Evolutionary conservation across 2,113 vertebrate species (phyloP), one percentile per base, ranked within the genome.

Genomic region (Suncus etruscus): DNA sequence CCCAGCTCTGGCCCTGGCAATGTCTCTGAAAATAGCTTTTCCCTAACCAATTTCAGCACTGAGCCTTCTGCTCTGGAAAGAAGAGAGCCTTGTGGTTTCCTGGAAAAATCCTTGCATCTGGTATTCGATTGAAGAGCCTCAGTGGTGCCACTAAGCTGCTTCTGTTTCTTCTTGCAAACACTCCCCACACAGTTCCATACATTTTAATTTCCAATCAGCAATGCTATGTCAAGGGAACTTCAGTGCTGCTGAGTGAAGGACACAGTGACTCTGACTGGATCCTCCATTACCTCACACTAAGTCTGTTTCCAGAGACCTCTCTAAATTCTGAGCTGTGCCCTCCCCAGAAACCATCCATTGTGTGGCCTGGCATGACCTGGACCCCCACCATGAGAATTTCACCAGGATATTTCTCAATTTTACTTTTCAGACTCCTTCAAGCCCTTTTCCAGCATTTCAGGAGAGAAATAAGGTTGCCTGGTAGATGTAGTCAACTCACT

Each of bases 141-240:
- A 51, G 12, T 86, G 90, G 90, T 90, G 83, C 54, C 93, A 88
- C 95, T 90, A 94, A 88, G 54, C 87, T 85, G 86, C 88, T 91
- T 90, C 92, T 93, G 88, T 95, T 94, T 94, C 94, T 92, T 94
- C 90, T 91, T 65, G 31, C 91, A 93, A 95, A 85, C 51, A 65
- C 65, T 94, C 95, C 88, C 90, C 50, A 48, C 50, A 47, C n/a
- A 25, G 66, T 86, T 78, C 80, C 83, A 74, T 77, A 86, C 90
- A 95, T 91, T 86, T 95, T 90, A 93, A 96, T 96, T 93, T 95
- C 92, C 83, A 96, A 90, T 95, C 92, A 90, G 90, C 86, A 73
- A 83, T 6, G 83, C 69, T 93, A 92, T 94, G 83, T 93, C 92
- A 95, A 88, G 90, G 90, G 90, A 94, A 86, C 88, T 0, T 1